Percentiles rank a stretch among this genome's conserved stretches.
These are phyloP conservation scores for Didymodactylos carnosus DNA, from an alignment of 2,888 invertebrate species.

Conservation along the genomic window DNA sequence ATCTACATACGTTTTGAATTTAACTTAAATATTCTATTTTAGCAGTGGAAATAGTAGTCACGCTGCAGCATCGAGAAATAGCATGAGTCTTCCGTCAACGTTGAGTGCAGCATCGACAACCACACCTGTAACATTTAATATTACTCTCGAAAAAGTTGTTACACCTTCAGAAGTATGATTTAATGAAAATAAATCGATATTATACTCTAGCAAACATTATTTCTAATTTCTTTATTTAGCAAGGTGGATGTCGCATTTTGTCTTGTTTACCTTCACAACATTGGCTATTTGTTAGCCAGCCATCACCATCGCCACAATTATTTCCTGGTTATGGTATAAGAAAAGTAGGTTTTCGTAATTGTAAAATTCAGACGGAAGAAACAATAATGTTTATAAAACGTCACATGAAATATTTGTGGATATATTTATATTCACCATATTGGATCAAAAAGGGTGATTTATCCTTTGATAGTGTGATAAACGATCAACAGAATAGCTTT, in stretches of 20 bases:
- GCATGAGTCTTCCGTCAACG: background rate
- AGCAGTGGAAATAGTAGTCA: no score
- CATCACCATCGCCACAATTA: constrained; percentile 45
- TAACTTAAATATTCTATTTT: background rate
- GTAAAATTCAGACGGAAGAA: no score
- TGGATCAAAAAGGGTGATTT: no score
- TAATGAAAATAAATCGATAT: background rate
- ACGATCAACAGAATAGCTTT: no score
- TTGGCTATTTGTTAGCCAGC: constrained; percentile 53
- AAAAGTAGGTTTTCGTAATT: no score
- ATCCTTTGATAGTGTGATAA: no score
- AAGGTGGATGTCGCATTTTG: constrained; percentile 58
- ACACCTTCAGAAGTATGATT: background rate
- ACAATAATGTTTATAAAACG: no score
- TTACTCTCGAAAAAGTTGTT: background rate
- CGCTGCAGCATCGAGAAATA: no score
- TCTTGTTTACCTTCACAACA: constrained; percentile 42
- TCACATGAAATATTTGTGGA: no score
- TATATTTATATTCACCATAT: no score
- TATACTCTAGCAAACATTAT: background rate
- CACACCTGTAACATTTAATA: background rate
- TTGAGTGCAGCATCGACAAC: background rate
- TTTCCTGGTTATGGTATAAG: constrained; percentile 61
- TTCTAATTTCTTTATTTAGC: constrained; percentile 45
- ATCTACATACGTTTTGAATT: no score